phyloP scores from a whole-genome alignment of 53 echinoderm and acorn worm species.

The Henricia sp. region DNA sequence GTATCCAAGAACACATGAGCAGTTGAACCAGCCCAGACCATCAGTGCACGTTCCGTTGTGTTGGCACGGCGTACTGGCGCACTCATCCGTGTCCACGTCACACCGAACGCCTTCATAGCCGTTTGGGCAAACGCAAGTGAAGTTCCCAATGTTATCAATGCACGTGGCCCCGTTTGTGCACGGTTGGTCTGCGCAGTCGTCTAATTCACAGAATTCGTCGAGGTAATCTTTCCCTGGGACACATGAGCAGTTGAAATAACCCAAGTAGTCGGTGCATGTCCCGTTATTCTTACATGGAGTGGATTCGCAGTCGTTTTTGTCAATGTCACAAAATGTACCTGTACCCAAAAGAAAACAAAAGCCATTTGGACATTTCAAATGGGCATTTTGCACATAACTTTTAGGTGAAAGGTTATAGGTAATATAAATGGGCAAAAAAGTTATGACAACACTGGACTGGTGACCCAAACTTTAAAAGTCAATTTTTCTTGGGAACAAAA shows the following conservation, averaged over 20 bases:
- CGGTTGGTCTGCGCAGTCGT: constrained; percentile 53
- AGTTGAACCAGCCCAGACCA: not conserved
- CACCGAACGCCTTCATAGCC: not conserved
- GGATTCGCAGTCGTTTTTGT: constrained; percentile 8
- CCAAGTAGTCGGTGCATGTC: not conserved
- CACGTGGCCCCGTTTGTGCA: constrained; percentile 52
- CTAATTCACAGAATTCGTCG: constrained; percentile 17
- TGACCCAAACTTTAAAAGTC: no score
- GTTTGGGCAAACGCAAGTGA: not conserved
- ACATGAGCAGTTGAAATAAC: constrained; percentile 30
- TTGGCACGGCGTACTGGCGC: not conserved
- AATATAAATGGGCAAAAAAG: no score
- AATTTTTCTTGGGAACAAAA: no score
- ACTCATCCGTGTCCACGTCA: not conserved
- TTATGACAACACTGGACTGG: no score
- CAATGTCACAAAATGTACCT: not conserved
- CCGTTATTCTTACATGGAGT: constrained; percentile 22
- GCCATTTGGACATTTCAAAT: no score
- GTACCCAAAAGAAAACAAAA: no score
- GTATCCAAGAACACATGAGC: not conserved
- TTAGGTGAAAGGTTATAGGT: no score
- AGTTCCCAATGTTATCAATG: not conserved
- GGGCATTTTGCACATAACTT: no score
- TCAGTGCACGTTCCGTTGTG: not conserved
- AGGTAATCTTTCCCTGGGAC: constrained; percentile 18